Percentiles rank a stretch among this genome's conserved stretches.
phyloP scores from a whole-genome alignment of 2,797 vertebrate genomes.

The Phaenicophaeus curvirostris region DNA sequence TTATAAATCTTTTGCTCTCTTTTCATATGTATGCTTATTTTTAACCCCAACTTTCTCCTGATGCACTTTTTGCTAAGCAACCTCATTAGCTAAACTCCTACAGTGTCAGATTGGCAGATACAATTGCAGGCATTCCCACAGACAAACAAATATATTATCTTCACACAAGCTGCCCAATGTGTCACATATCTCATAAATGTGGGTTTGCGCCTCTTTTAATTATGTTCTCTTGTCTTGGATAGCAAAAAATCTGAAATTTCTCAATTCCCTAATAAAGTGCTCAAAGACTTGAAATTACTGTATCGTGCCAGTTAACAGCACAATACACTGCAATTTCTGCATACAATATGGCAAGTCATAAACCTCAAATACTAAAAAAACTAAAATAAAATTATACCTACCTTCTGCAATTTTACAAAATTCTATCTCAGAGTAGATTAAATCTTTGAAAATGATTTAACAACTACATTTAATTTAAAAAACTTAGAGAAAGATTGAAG shows the following conservation, averaged over 20 bases:
- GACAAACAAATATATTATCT: conserved; percentile 4
- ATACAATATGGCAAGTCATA: neutral
- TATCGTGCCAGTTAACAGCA: neutral
- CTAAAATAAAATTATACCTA: neutral
- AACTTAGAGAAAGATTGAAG: neutral
- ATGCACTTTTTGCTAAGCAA: conserved; percentile 53
- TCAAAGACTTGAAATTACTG: neutral
- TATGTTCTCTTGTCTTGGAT: neutral
- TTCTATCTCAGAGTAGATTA: neutral
- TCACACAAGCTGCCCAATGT: conserved; percentile 34
- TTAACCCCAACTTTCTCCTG: conserved; percentile 30
- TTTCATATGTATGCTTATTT: conserved; percentile 46
- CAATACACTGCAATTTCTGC: neutral
- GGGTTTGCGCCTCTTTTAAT: neutral
- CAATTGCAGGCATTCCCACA: neutral
- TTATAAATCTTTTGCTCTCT: conserved; percentile 23
- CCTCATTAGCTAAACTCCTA: conserved; percentile 28
- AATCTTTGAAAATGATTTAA: neutral
- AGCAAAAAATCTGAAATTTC: neutral
- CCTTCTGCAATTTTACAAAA: neutral
- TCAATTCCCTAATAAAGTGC: neutral
- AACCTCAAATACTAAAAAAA: neutral
- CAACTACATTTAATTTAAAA: neutral
- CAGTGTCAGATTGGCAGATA: conserved; percentile 19
- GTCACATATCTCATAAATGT: conserved; percentile 15